Evolutionary conservation across 1,140 invertebrate genomes (phyloP).

Genomic region (Euura saliciscinereae): DNA sequence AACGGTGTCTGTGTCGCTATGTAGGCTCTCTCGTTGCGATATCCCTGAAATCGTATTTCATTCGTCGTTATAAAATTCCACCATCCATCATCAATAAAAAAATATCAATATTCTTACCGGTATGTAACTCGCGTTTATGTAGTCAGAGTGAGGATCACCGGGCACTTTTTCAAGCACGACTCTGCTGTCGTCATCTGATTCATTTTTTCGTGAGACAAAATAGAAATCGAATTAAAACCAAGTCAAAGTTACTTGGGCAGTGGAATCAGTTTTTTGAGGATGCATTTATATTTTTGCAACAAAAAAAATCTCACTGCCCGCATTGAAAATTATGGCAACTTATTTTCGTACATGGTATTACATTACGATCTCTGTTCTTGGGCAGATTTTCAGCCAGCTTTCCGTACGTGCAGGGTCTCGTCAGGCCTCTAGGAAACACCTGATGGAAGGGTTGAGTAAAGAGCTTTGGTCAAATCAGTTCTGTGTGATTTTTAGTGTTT

Average conservation of each 20-base stretch:
- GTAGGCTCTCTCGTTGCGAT: constrained; percentile 89
- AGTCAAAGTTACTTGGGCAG: no score
- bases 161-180: constrained; percentile 67
- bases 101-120: constrained; percentile 62
- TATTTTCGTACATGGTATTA: constrained; percentile 65
- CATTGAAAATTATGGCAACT: no score
- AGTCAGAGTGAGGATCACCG: constrained; percentile 73
- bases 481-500: background rate
- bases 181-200: constrained; percentile 68
- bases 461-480: background rate
- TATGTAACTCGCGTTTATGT: constrained; percentile 97
- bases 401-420: constrained; percentile 38
- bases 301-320: no score
- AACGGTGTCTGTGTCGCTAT: constrained; percentile 94
- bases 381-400: constrained; percentile 65
- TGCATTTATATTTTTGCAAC: no score
- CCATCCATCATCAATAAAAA: no score
- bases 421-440: constrained; percentile 40
- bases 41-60: constrained; percentile 69
- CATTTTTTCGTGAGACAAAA: no score
- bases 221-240: no score
- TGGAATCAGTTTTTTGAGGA: no score
- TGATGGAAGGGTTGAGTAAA: constrained; percentile 19
- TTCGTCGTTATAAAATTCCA: no score
- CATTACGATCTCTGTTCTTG: constrained; percentile 78